A percentile compares a stretch with the other conserved stretches of the same genome.
Evolutionary conservation across 2,797 vertebrate genomes (phyloP).

Genomic region (Hozukius guyotensis): DNA sequence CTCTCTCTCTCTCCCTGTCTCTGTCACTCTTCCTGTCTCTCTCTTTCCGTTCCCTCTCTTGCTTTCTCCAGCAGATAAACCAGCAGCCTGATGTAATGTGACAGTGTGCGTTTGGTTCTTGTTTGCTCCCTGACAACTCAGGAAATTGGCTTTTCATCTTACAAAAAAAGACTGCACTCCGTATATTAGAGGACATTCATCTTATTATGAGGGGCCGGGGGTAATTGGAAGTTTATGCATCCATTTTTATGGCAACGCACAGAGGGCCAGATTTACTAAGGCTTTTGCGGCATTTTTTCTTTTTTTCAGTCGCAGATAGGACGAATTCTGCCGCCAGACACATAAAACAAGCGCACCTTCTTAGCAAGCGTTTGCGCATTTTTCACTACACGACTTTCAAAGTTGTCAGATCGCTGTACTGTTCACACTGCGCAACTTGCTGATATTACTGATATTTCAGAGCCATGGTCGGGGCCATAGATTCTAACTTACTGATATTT

Average conservation of each 20-base stretch:
- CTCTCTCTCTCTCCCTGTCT: constrained; percentile 2
- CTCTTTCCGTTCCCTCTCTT: background rate
- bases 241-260: constrained; percentile 45
- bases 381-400: no score
- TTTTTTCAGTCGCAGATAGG: background rate
- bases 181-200: constrained; percentile 73
- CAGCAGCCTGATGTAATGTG: constrained; percentile 72
- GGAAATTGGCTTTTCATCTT: constrained; percentile 81
- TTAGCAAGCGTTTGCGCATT: no score
- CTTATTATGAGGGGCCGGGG: constrained; percentile 65
- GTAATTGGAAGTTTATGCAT: constrained; percentile 70
- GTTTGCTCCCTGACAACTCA: constrained; percentile 75
- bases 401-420: no score
- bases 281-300: background rate
- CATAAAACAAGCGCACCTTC: background rate
- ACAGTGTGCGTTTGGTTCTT: constrained; percentile 72
- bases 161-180: constrained; percentile 59
- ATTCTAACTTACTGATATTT: no score
- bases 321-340: background rate
- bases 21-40: constrained; percentile 40
- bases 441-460: no score
- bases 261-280: background rate
- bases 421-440: no score
- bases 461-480: no score
- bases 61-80: constrained; percentile 65